A percentile compares a stretch with the other conserved stretches of the same genome.
Conservation (phyloP, 1,140 invertebrate genomes). For the Paramacrobiotus metropolitanus region DNA sequence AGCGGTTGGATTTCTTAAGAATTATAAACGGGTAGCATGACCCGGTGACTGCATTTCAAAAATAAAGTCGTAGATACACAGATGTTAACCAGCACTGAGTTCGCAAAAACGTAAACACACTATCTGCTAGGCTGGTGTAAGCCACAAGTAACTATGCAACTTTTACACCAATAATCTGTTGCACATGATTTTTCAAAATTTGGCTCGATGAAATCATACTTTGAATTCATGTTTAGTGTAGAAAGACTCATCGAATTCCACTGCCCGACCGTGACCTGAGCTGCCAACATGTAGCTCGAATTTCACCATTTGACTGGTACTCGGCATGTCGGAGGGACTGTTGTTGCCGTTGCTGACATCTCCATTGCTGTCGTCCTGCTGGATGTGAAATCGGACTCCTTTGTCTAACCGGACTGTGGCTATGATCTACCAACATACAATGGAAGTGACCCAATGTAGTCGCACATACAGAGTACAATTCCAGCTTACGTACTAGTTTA, state of each 20-base stretch:
- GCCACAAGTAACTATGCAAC: too few species aligned
- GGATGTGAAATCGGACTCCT: neutral
- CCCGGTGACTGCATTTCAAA: neutral
- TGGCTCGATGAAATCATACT: neutral
- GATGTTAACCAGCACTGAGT: too few species aligned
- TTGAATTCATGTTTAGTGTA: neutral
- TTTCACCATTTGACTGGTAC: neutral
- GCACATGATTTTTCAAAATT: neutral
- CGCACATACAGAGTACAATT: too few species aligned
- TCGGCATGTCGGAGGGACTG: neutral
- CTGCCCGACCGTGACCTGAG: neutral
- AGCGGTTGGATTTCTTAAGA: neutral
- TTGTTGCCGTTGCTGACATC: neutral
- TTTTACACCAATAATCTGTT: too few species aligned
- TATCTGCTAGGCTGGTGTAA: too few species aligned
- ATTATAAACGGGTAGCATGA: neutral
- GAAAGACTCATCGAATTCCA: neutral
- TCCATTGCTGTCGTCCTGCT: too few species aligned
- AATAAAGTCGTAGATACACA: neutral
- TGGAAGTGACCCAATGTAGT: too few species aligned
- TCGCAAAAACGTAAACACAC: too few species aligned
- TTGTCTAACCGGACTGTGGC: neutral
- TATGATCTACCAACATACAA: too few species aligned
- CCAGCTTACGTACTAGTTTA: neutral
- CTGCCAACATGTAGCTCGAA: neutral